Evolutionary conservation across 2,113 vertebrate genomes (phyloP).

Genomic region (Gopherus flavomarginatus): DNA sequence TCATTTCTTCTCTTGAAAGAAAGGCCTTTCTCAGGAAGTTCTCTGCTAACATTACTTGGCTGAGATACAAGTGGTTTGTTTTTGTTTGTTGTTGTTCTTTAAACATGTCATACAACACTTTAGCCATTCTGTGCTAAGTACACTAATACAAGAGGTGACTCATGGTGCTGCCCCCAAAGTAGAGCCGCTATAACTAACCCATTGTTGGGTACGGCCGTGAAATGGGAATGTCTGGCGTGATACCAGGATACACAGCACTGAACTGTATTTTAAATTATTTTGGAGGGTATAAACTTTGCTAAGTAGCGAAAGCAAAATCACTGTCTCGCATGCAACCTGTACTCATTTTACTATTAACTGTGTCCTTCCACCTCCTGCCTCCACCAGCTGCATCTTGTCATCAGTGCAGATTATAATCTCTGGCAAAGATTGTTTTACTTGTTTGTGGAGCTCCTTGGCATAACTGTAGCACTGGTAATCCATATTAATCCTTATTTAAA

Average conservation of each 20-base stretch:
- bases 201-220: background rate
- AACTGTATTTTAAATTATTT: background rate
- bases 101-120: background rate
- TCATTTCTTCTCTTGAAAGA: background rate
- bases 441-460: background rate
- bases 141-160: background rate
- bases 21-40: background rate
- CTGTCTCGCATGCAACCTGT: background rate
- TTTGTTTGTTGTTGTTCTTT: background rate
- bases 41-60: background rate
- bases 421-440: background rate
- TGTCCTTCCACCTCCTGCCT: background rate
- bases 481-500: background rate
- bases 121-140: background rate
- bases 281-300: background rate
- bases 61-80: background rate
- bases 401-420: background rate
- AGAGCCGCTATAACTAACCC: background rate
- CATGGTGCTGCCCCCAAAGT: background rate
- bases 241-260: background rate
- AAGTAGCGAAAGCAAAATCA: background rate
- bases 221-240: background rate
- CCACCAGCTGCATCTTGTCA: background rate
- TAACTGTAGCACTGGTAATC: background rate
- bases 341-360: background rate